These are phyloP conservation scores for Arion vulgaris DNA, from an alignment of 1,140 invertebrate genomes.

Conservation along the genomic window DNA sequence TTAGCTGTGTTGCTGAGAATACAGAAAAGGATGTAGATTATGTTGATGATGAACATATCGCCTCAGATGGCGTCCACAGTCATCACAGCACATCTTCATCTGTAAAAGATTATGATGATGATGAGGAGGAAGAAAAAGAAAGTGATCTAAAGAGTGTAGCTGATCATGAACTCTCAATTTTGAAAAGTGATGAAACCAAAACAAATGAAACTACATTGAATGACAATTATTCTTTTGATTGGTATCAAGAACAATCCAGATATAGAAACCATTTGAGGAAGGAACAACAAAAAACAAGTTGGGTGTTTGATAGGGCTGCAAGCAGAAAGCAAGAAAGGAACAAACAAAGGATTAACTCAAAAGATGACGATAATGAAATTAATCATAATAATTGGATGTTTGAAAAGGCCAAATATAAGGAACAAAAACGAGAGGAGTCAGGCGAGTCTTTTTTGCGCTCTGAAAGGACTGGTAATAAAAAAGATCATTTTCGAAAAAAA, in stretches of 20 bases:
- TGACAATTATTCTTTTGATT: background rate
- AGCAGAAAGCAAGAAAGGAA: background rate
- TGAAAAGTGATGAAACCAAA: background rate
- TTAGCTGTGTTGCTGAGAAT: background rate
- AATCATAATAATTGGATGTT: background rate
- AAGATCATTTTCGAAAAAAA: background rate
- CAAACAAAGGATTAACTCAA: background rate
- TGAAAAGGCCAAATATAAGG: slow-evolving; percentile 2
- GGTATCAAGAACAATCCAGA: background rate
- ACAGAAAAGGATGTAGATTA: background rate
- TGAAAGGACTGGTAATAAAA: background rate
- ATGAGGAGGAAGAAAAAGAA: background rate
- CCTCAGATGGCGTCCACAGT: background rate
- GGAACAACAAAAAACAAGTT: slow-evolving; percentile 3
- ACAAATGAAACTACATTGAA: background rate
- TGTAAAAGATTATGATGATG: slow-evolving; percentile 1
- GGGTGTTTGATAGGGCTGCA: slow-evolving; percentile 1
- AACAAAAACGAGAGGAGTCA: background rate
- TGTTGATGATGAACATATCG: background rate
- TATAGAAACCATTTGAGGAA: background rate
- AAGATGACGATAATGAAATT: background rate
- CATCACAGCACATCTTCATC: background rate
- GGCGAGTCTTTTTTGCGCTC: background rate
- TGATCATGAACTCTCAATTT: background rate
- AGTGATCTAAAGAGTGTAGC: background rate